Conservation (phyloP, 1,140 invertebrate genomes). For the Drosophila mauritiana region DNA sequence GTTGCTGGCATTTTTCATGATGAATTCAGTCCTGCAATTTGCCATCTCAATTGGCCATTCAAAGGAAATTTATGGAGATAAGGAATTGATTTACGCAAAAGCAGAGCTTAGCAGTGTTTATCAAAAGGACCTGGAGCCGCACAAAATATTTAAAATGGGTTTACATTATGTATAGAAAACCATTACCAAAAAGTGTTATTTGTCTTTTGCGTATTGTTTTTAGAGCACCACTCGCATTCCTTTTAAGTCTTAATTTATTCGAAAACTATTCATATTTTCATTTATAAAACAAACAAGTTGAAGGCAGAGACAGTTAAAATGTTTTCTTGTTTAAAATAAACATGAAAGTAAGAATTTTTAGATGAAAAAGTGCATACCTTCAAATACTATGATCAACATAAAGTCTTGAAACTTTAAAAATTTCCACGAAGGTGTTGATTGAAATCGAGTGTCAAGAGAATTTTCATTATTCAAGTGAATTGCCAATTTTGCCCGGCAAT, state of each 20-base stretch:
- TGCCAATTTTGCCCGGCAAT: neutral
- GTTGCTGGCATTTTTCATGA: conserved; percentile 43
- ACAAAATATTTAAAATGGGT: neutral
- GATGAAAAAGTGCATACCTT: no score
- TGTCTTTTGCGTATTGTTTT: no score
- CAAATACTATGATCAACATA: no score
- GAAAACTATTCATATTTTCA: no score
- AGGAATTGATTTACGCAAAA: conserved; percentile 17
- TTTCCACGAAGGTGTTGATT: neutral
- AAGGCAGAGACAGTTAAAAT: no score
- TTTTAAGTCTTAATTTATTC: no score
- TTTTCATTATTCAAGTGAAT: neutral
- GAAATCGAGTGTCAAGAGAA: neutral
- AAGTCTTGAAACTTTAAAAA: no score
- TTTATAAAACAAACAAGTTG: no score
- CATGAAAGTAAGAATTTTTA: no score
- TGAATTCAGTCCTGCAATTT: conserved; percentile 57
- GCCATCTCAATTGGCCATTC: conserved; percentile 54
- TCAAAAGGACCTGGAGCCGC: neutral
- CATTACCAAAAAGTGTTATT: neutral
- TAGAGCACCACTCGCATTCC: no score
- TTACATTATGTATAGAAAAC: neutral
- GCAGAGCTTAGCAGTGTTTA: neutral
- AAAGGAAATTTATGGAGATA: conserved; percentile 15
- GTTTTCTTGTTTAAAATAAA: no score